phyloP scores from a whole-genome alignment of 2,797 vertebrate genomes.

The Sebastes wilsoni region DNA sequence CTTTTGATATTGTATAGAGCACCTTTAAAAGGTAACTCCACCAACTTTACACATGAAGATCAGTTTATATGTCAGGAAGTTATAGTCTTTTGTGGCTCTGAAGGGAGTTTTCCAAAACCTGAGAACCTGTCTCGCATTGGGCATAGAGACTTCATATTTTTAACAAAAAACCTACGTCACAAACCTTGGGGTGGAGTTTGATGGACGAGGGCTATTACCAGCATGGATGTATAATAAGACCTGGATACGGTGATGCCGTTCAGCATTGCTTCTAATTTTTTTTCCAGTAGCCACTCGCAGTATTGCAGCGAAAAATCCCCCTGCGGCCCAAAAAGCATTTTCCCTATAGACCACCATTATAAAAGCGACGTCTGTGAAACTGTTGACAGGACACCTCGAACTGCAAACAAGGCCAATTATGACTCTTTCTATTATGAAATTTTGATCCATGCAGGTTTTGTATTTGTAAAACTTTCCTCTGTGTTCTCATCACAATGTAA shows the following conservation, averaged over 20 bases:
- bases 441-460: no score
- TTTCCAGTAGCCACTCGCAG: no score
- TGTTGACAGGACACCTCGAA: not conserved
- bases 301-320: no score
- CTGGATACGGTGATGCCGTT: no score
- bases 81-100: not conserved
- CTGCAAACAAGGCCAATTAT: not conserved
- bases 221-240: not conserved
- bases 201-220: not conserved
- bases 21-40: no score
- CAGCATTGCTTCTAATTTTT: fast-evolving
- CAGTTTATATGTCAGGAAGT: not conserved
- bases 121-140: not conserved
- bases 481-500: not conserved
- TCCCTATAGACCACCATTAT: not conserved
- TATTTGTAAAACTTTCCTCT: no score
- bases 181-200: not conserved
- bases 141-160: not conserved
- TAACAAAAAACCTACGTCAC: not conserved
- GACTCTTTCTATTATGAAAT: not conserved
- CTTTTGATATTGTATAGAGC: no score
- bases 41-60: not conserved
- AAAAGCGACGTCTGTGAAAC: fast-evolving
- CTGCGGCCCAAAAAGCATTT: not conserved
- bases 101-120: not conserved